Evolutionary conservation across 2,797 vertebrate genomes (phyloP).

Genomic region (Synaphobranchus kaupii): DNA sequence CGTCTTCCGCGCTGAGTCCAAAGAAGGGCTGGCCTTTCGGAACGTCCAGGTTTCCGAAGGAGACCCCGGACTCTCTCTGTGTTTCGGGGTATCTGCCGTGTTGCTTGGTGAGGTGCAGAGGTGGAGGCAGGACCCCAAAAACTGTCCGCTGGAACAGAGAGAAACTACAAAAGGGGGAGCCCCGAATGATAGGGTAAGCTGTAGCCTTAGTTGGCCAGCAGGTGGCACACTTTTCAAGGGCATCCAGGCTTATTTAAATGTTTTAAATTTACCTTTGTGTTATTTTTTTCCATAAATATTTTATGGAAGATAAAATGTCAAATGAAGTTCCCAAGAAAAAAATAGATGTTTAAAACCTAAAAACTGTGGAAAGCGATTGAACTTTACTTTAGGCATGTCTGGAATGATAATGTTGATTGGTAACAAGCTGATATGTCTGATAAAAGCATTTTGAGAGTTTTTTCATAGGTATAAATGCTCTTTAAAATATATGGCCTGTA

Average conservation of each 20-base stretch:
- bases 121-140: constrained; percentile 68
- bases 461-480: not conserved
- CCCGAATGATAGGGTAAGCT: constrained; percentile 12
- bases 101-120: constrained; percentile 62
- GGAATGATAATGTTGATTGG: not conserved
- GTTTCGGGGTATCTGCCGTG: constrained; percentile 55
- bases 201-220: not conserved
- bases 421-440: not conserved
- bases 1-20: constrained; percentile 61
- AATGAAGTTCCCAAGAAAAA: not conserved
- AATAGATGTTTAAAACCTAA: not conserved
- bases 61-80: constrained; percentile 35
- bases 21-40: constrained; percentile 65
- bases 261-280: not conserved
- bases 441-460: not conserved
- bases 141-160: constrained; percentile 48
- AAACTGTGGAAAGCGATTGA: not conserved
- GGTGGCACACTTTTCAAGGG: constrained; percentile 9
- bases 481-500: not conserved
- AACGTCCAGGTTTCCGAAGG: constrained; percentile 33
- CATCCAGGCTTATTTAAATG: not conserved
- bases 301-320: not conserved
- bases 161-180: constrained; percentile 40
- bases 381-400: not conserved
- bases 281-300: not conserved